phyloP scores from a whole-genome alignment of 2,888 invertebrate species.

The Diarsia mendica region DNA sequence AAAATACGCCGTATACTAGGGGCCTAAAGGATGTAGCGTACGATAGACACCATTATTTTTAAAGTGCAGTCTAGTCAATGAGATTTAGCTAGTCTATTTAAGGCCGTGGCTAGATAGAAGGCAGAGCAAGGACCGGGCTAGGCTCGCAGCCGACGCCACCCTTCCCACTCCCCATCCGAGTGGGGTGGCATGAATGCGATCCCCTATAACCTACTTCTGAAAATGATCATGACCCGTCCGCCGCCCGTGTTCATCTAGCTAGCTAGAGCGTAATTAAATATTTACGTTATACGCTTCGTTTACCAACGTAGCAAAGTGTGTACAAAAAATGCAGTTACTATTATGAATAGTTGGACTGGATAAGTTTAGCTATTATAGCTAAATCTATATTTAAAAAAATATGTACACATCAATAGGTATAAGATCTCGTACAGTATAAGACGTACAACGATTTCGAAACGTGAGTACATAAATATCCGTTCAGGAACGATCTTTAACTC shows the following conservation, averaged over 20 bases:
- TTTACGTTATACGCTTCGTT: conserved; percentile 10
- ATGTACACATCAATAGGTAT: neutral
- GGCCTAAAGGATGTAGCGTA: neutral
- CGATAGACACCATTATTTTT: neutral
- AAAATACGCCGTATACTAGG: too few relatives aligned
- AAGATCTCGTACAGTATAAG: conserved; percentile 15
- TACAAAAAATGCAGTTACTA: neutral
- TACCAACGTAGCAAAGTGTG: conserved; percentile 6
- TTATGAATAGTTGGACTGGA: neutral
- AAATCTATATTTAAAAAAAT: neutral
- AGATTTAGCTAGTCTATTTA: conserved; percentile 39
- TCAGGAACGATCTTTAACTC: conserved; percentile 76
- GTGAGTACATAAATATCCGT: conserved; percentile 78
- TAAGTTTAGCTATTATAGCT: neutral
- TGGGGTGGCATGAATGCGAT: conserved; percentile 74
- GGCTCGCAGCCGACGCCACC: conserved; percentile 46
- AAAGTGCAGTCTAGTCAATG: conserved; percentile 45
- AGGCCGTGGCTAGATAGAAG: conserved; percentile 52
- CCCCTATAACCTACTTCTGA: conserved; percentile 82
- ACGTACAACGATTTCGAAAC: conserved; percentile 53
- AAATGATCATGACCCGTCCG: conserved; percentile 82
- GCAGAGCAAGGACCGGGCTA: conserved; percentile 71
- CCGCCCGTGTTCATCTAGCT: conserved; percentile 48
- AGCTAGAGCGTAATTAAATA: conserved; percentile 43
- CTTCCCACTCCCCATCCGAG: conserved; percentile 53